phyloP scores from a whole-genome alignment of 64 coral and sea anemone genomes.

The Astreopora myriophthalma region DNA sequence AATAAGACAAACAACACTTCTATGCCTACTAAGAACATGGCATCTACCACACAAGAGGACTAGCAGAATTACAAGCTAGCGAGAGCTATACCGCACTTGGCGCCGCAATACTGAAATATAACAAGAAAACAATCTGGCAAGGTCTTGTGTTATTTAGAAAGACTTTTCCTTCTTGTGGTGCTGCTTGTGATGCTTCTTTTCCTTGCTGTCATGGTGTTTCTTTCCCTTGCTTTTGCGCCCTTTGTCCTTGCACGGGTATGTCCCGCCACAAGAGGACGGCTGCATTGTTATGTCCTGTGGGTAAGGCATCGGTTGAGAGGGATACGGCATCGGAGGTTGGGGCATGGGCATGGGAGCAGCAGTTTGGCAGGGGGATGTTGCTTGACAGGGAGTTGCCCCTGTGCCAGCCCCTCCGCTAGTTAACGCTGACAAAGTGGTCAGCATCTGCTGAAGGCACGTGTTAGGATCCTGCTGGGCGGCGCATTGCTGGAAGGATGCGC shows the following conservation, averaged over 20 bases:
- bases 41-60: too few species aligned
- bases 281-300: neutral
- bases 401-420: neutral
- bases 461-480: neutral
- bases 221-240: neutral
- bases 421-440: neutral
- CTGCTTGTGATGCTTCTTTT: neutral
- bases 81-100: too few species aligned
- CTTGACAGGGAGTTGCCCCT: neutral
- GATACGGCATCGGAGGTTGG: too few species aligned
- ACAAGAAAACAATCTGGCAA: neutral
- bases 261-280: constrained; percentile 3
- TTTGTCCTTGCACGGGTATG: constrained; percentile 25
- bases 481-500: neutral
- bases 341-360: constrained; percentile 12
- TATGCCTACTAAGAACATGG: too few species aligned
- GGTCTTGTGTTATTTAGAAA: neutral
- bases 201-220: constrained; percentile 21
- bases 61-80: too few species aligned
- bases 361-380: neutral
- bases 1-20: too few species aligned
- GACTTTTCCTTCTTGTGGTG: neutral
- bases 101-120: too few species aligned
- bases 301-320: neutral
- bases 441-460: constrained; percentile 17